Evolutionary conservation across 2,888 invertebrate species (phyloP).

Genomic region (Cephus spinipes): DNA sequence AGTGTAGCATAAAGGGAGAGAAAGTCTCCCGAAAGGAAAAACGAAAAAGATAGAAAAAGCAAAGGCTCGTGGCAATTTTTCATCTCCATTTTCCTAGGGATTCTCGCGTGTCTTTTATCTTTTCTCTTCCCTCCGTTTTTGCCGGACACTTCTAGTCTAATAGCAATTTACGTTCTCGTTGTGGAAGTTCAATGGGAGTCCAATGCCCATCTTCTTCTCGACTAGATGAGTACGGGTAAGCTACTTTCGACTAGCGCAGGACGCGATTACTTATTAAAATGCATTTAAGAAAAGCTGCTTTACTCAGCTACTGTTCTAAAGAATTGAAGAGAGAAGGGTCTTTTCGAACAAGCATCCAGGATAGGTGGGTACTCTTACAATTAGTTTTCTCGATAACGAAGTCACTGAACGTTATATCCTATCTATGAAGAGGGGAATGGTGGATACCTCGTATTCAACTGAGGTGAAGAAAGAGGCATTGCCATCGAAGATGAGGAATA

Average conservation of each 20-base stretch:
- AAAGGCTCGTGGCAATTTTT: constrained; percentile 4
- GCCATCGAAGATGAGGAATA: not conserved
- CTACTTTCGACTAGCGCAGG: not conserved
- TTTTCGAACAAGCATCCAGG: not conserved
- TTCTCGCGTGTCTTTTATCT: constrained; percentile 5
- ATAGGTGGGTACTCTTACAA: not conserved
- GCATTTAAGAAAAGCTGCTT: not conserved
- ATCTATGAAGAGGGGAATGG: not conserved
- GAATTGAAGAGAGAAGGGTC: not conserved
- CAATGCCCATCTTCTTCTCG: not conserved
- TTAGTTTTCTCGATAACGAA: not conserved
- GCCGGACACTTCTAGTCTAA: constrained; percentile 6
- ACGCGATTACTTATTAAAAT: not conserved
- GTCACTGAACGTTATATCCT: not conserved
- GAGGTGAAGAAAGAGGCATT: not conserved
- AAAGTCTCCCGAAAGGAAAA: not conserved
- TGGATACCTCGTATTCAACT: not conserved
- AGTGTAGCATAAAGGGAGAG: not conserved
- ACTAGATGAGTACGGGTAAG: not conserved
- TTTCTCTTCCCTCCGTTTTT: not conserved
- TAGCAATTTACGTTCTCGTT: not conserved
- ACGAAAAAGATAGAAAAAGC: not conserved
- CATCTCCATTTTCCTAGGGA: constrained; percentile 11
- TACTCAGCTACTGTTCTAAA: not conserved
- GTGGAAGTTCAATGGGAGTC: not conserved